Evolutionary conservation across 2,113 vertebrate genomes (phyloP).

Genomic region (Protobothrops mucrosquamatus): DNA sequence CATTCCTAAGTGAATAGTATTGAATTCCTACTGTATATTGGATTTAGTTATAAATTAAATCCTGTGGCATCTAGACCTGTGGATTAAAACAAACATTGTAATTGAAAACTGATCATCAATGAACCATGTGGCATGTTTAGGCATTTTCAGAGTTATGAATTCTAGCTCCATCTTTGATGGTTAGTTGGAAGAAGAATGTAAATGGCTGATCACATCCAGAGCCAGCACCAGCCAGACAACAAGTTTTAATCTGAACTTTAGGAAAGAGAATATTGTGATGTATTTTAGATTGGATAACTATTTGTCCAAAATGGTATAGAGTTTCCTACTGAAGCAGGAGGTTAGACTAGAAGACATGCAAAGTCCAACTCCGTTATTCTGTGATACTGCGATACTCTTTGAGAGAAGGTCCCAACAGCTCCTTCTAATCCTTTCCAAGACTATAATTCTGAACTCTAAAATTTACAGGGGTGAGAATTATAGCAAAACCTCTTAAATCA

Average conservation of each 20-base stretch:
- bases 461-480: background rate
- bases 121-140: background rate
- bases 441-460: background rate
- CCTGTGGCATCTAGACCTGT: background rate
- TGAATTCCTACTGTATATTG: background rate
- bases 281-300: background rate
- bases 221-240: background rate
- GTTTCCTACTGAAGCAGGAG: background rate
- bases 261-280: background rate
- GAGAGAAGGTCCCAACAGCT: background rate
- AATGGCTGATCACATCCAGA: background rate
- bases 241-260: background rate
- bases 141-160: background rate
- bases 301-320: background rate
- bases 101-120: background rate
- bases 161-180: background rate
- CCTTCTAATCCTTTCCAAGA: background rate
- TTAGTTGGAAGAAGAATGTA: background rate
- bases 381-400: background rate
- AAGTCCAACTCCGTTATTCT: background rate
- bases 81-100: background rate
- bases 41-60: background rate
- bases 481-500: background rate
- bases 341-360: background rate
- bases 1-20: background rate